Evolutionary conservation across 2,888 invertebrate genomes (phyloP).

Genomic region (Lasioglossum zephyrum): DNA sequence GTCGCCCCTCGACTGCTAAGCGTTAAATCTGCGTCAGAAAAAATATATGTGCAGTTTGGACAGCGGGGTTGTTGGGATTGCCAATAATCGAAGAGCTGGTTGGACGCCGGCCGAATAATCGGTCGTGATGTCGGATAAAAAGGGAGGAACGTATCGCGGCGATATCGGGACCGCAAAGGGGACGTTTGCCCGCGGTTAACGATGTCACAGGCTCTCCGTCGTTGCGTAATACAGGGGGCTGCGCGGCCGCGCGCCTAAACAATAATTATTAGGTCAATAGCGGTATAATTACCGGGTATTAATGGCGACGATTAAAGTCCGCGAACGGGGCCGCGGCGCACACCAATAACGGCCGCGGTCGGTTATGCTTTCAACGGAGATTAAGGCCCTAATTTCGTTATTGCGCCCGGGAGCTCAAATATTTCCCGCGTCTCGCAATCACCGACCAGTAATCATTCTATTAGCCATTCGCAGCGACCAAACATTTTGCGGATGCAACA

Average conservation of each 20-base stretch:
- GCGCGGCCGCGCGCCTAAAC: constrained; percentile 1
- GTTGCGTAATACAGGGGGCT: neutral
- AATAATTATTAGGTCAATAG: constrained; percentile 40
- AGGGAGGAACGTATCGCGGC: neutral
- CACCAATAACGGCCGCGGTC: constrained; percentile 28
- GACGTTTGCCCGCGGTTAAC: constrained; percentile 6
- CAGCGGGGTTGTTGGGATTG: neutral
- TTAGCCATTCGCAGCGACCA: neutral
- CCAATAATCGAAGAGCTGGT: neutral
- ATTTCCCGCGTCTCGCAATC: constrained; percentile 22
- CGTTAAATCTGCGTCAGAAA: neutral
- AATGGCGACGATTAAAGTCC: constrained; percentile 46
- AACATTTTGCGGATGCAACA: neutral
- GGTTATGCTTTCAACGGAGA: constrained; percentile 43
- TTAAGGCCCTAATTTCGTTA: constrained; percentile 47
- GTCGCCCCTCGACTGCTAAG: no score
- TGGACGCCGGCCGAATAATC: constrained; percentile 5
- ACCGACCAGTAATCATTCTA: neutral
- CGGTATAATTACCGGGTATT: constrained; percentile 40
- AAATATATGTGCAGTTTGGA: neutral
- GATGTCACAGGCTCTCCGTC: constrained; percentile 11
- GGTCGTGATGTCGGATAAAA: constrained; percentile 4
- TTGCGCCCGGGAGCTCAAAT: neutral
- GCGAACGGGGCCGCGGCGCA: constrained; percentile 8
- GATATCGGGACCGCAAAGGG: constrained; percentile 6